phyloP scores from a whole-genome alignment of 35 echinoderm and acorn worm genomes.

The Diadema setosum region DNA sequence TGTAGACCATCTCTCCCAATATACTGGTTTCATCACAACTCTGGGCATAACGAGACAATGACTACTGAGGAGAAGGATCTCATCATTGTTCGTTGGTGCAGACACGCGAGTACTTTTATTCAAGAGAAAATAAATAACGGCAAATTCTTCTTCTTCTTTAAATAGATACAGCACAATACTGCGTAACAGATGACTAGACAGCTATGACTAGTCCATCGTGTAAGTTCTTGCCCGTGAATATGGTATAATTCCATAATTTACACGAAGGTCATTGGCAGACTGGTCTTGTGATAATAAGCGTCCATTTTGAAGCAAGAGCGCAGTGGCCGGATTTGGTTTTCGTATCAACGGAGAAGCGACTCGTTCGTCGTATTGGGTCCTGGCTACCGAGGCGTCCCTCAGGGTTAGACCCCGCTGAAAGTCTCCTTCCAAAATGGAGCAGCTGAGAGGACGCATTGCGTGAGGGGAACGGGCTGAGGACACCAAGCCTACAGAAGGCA shows the following conservation, averaged over 20 bases:
- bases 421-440: too few relatives aligned
- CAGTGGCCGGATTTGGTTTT: not conserved
- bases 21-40: too few relatives aligned
- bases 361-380: not conserved
- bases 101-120: too few relatives aligned
- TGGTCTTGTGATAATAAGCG: not conserved
- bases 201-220: not conserved
- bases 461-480: not conserved
- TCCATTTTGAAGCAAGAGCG: not conserved
- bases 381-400: not conserved
- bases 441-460: too few relatives aligned
- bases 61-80: too few relatives aligned
- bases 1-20: too few relatives aligned
- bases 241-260: not conserved
- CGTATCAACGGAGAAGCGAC: not conserved
- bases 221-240: not conserved
- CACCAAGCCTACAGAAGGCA: not conserved
- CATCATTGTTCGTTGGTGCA: too few relatives aligned
- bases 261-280: not conserved
- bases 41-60: too few relatives aligned
- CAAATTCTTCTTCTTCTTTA: too few relatives aligned
- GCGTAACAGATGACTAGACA: too few relatives aligned
- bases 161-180: too few relatives aligned
- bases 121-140: too few relatives aligned
- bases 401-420: not conserved